Base-by-base conservation (phyloP, 92 coral and sea anemone species). In the Epizoanthus illoricatus region DNA sequence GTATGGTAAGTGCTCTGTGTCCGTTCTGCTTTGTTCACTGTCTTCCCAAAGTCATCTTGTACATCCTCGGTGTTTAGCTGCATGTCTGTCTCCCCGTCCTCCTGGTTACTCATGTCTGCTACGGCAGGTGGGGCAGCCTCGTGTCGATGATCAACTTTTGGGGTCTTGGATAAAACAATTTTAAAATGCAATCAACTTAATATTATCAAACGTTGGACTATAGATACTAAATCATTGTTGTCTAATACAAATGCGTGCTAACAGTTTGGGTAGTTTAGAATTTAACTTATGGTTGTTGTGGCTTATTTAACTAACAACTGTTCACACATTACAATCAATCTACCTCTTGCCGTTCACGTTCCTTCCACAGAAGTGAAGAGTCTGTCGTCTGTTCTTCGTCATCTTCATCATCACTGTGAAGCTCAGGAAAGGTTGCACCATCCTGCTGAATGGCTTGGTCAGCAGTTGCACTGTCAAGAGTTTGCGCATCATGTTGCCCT, bases 381-480 rank as follows among this genome's bases (percentile, higher is more conserved):
- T 84, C 91, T 71, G 90, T 90, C 67, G 90, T 90, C 83, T 86
- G 71, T 62, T 94, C 90, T 45, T 90, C 93, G 11, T 92, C 96
- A 54, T 86, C 86, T 45, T 74, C 81, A 42, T 79, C 66, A 7
- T 95, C 95, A 40, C 90, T 90, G 41, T 65, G 76, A 69, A 80
- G 71, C 49, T 91, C 97, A 42, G 93, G 92, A 85, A 93, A 86
- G 74, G 85, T 81, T 24, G 91, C 85, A 41, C 88, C 84, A 39
- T 92, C 94, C 79, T 97, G 99, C 47, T 94, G 87, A 71, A 86
- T 80, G 4, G 94, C 91, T 82, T 97, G 99, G 67, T 93, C 99
- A 80, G 91, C 92, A 75, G 98, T 97, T 60, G 99, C 99, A 86
- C 98, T 92, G 62, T 97, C 99, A 49, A 94, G 90, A 76, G 97